Percentiles rank a stretch among this genome's conserved stretches.
phyloP scores from a whole-genome alignment of 2,797 vertebrate genomes.

The Anas flavirostris region DNA sequence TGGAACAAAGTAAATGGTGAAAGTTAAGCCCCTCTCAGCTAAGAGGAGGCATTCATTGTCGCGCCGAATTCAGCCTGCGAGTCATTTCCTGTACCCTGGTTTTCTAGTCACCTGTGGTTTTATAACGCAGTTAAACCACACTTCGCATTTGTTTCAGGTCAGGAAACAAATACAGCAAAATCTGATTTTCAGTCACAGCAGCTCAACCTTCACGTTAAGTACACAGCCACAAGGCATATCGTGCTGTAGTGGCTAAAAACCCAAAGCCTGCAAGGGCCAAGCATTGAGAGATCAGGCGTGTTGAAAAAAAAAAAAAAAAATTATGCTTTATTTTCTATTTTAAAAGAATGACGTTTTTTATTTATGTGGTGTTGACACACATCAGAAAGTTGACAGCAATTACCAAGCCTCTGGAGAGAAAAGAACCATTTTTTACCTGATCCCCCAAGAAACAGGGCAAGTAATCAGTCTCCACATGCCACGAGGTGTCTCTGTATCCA shows the following conservation, averaged over 20 bases:
- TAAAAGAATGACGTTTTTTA: too few relatives aligned
- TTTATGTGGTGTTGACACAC: not conserved
- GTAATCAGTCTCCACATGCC: not conserved
- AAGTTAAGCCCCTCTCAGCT: not conserved
- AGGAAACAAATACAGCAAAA: slow-evolving; percentile 27
- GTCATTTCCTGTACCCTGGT: slow-evolving; percentile 84
- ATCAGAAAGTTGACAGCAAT: not conserved
- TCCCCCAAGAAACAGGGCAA: not conserved
- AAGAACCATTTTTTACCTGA: not conserved
- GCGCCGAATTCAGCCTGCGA: not conserved
- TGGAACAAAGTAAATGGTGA: slow-evolving; percentile 30
- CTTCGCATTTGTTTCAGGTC: slow-evolving; percentile 64
- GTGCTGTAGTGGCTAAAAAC: not conserved
- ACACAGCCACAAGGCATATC: not conserved
- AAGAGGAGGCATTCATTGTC: not conserved
- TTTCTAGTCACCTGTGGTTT: slow-evolving; percentile 73
- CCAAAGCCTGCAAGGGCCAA: not conserved
- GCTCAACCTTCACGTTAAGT: not conserved
- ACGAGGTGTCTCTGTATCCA: not conserved
- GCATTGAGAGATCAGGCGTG: not conserved
- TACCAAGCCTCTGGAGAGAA: not conserved
- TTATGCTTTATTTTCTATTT: too few relatives aligned
- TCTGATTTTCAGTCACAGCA: slow-evolving; percentile 18
- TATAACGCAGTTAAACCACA: slow-evolving; percentile 78
- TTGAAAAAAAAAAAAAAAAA: not conserved